Conservation (phyloP, 1,140 invertebrate genomes). For the Alviniconcha marisindica region DNA sequence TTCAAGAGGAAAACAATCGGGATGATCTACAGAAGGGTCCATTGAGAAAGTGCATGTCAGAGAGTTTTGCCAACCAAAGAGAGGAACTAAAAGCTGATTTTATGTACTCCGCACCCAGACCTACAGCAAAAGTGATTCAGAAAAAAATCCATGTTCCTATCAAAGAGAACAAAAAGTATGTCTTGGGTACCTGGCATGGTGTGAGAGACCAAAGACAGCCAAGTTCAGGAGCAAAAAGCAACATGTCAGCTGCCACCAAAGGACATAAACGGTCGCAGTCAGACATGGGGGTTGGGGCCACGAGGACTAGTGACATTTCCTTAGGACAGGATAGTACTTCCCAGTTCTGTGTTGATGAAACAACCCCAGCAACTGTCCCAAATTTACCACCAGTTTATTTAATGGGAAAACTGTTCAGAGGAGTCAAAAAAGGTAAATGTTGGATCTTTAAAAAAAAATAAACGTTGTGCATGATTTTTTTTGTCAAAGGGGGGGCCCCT, state of each 20-base stretch:
- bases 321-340: not conserved
- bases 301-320: not conserved
- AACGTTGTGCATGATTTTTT: too few relatives aligned
- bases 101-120: not conserved
- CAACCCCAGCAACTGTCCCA: not conserved
- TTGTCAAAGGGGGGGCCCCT: too few relatives aligned
- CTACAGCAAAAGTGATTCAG: not conserved
- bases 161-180: not conserved
- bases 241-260: not conserved
- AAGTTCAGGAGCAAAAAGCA: not conserved
- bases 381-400: not conserved
- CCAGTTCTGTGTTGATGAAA: not conserved
- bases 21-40: not conserved
- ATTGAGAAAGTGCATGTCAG: slow-evolving; percentile 1
- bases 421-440: not conserved
- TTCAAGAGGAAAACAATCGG: too few relatives aligned
- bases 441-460: too few relatives aligned
- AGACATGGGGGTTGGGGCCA: not conserved
- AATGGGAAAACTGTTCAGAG: not conserved
- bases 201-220: not conserved
- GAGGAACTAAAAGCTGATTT: not conserved
- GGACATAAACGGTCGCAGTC: slow-evolving; percentile 11
- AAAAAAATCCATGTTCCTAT: not conserved
- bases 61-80: not conserved
- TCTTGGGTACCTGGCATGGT: not conserved